phyloP scores from a whole-genome alignment of 2,113 vertebrate genomes.

The Grantiella picta region DNA sequence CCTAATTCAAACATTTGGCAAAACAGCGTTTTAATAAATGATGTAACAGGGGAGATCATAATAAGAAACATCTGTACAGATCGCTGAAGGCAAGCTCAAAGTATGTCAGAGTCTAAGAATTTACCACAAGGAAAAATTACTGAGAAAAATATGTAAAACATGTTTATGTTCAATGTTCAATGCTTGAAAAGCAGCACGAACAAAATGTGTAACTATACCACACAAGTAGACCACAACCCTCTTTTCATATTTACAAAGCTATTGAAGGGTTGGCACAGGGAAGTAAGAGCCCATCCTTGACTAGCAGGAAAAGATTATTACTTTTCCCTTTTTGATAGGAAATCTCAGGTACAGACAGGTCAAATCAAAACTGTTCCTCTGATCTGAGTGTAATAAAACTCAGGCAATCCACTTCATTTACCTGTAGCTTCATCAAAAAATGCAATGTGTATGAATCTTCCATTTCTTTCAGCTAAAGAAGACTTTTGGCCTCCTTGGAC shows the following conservation, averaged over 20 bases:
- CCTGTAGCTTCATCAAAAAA: neutral
- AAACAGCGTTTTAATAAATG: conserved; percentile 38
- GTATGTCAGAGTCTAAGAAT: conserved; percentile 42
- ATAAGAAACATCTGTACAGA: conserved; percentile 29
- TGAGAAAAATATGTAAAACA: conserved; percentile 34
- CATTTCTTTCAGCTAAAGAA: neutral
- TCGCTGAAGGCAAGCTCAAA: conserved; percentile 36
- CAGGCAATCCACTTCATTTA: neutral
- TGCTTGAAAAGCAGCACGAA: conserved; percentile 1
- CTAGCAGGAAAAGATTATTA: neutral
- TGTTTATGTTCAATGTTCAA: neutral
- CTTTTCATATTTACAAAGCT: neutral
- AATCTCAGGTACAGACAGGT: neutral
- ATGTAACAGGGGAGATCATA: conserved; percentile 38
- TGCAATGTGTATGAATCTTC: neutral
- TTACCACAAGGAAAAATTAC: conserved; percentile 29
- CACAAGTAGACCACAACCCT: conserved; percentile 4
- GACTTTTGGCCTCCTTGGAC: neutral
- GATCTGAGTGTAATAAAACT: neutral
- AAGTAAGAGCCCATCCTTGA: neutral
- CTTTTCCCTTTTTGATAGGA: neutral
- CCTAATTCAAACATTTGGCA: conserved; percentile 20
- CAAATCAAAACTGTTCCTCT: neutral
- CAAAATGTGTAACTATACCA: neutral
- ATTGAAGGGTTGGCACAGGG: neutral